Conservation (phyloP, 1,140 invertebrate species). For the Dreissena polymorpha region DNA sequence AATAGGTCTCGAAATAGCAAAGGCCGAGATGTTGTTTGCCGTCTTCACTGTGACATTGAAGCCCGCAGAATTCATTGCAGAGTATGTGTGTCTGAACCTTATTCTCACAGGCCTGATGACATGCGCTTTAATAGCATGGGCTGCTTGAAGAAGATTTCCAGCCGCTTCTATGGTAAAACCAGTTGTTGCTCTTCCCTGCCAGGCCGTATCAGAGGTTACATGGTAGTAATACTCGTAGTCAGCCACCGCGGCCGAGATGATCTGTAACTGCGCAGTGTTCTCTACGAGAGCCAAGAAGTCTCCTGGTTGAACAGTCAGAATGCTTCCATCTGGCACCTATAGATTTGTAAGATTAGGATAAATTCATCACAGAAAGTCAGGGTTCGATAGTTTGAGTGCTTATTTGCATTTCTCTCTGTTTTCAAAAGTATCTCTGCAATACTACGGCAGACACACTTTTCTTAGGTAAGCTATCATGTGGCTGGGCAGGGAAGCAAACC, state of each 20-base stretch:
- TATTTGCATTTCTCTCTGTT: too few relatives aligned
- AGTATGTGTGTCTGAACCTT: slow-evolving; percentile 53
- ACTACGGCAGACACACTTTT: too few relatives aligned
- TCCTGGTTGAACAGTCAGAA: slow-evolving; percentile 48
- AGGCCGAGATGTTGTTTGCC: slow-evolving; percentile 49
- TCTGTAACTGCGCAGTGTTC: slow-evolving; percentile 20
- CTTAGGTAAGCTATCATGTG: too few relatives aligned
- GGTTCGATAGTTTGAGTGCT: too few relatives aligned
- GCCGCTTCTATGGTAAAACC: slow-evolving; percentile 37
- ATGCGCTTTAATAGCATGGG: slow-evolving; percentile 53
- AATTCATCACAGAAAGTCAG: too few relatives aligned
- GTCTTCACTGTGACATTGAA: slow-evolving; percentile 41
- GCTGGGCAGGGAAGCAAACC: too few relatives aligned
- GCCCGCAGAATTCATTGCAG: neutral
- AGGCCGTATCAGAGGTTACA: slow-evolving; percentile 40
- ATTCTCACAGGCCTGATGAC: slow-evolving; percentile 33
- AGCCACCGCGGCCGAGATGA: slow-evolving; percentile 33
- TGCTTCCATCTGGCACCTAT: slow-evolving; percentile 46
- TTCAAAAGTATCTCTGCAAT: too few relatives aligned
- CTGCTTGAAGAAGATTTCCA: slow-evolving; percentile 21
- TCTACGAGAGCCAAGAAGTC: slow-evolving; percentile 59
- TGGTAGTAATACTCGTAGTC: slow-evolving; percentile 56
- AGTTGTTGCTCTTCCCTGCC: slow-evolving; percentile 4
- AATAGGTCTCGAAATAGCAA: neutral
- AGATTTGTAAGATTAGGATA: too few relatives aligned